Evolutionary conservation across 2,113 vertebrate genomes (phyloP).

Genomic region (Otis tarda): DNA sequence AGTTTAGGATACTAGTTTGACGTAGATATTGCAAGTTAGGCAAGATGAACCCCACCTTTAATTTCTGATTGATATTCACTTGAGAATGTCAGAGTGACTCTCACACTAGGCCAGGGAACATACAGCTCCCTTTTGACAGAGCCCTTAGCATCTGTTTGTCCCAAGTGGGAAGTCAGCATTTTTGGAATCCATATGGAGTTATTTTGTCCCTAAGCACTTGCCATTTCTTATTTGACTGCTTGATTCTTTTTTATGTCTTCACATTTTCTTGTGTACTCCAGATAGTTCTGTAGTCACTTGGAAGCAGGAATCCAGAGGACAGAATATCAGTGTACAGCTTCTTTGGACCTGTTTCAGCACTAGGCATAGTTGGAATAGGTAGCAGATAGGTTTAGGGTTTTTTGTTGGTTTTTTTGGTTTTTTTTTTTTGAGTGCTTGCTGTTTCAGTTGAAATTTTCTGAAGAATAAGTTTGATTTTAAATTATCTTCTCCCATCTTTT

Average conservation of each 20-base stretch:
- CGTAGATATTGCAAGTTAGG: neutral
- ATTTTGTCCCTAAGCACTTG: neutral
- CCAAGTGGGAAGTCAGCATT: neutral
- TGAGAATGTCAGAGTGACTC: neutral
- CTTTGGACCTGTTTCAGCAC: neutral
- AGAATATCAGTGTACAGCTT: neutral
- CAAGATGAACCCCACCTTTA: neutral
- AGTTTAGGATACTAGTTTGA: neutral
- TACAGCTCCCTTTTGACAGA: neutral
- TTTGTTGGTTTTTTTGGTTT: neutral
- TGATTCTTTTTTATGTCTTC: neutral
- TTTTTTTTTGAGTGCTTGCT: neutral
- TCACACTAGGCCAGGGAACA: neutral
- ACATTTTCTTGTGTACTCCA: neutral
- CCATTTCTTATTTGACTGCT: neutral
- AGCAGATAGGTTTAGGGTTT: neutral
- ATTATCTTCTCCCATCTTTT: neutral
- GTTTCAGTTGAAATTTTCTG: neutral
- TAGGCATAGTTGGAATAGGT: neutral
- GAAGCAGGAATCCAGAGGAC: neutral
- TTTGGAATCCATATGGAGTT: neutral
- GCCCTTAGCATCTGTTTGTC: neutral
- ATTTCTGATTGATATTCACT: neutral
- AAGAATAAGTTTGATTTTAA: neutral
- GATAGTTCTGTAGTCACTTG: neutral